Evolutionary conservation across 2,113 vertebrate genomes (phyloP), one percentile per base, ranked within the genome.

Genomic region (Apodemus speciosus): DNA sequence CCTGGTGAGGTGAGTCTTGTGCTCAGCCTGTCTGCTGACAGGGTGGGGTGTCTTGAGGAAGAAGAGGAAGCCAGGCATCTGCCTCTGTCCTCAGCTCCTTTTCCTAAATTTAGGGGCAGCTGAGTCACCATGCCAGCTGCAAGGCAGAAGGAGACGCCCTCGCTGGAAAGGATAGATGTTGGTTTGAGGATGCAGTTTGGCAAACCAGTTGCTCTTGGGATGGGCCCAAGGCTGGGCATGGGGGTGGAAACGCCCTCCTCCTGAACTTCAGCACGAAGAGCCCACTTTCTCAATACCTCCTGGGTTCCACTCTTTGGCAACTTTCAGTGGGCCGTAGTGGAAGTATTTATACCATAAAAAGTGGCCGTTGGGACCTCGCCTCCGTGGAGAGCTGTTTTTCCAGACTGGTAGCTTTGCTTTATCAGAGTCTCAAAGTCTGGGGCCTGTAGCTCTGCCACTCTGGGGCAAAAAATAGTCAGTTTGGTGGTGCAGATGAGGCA

Each of bases 81-180:
- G 94, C 64, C 64, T 88, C 25, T 94, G 71, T 68, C 80, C 53
- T 84, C 75, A 10, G 68, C 53, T 25, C 53, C 53, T 92, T 71
- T 88, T 40, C 92, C 94, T 97, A 94, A 95, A 90, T 90, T 88
- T 95, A 96, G 84, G 95, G 91, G 87, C 89, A 94, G 89, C 91
- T 94, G 96, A 96, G 91, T 97, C 96, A 96, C 80, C 56, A 9
- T 91, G 90, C 86, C 96, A 97, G 91, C 97, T 96, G 91, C 43
- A 80, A 53, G 84, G 69, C 89, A 79, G 90, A 71, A 92, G 80
- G 83, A 86, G 53, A 85, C 9, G 0, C 89, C 91, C n/a, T 95
- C 66, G n/a, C 58, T 96, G 91, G 76, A 27, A 32, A 83, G 79
- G 80, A 53, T 30, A 68, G 80, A 58, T 2, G 20, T 90, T 71